Conservation (phyloP, 2,888 invertebrate species). For the Hyposoter didymator region DNA sequence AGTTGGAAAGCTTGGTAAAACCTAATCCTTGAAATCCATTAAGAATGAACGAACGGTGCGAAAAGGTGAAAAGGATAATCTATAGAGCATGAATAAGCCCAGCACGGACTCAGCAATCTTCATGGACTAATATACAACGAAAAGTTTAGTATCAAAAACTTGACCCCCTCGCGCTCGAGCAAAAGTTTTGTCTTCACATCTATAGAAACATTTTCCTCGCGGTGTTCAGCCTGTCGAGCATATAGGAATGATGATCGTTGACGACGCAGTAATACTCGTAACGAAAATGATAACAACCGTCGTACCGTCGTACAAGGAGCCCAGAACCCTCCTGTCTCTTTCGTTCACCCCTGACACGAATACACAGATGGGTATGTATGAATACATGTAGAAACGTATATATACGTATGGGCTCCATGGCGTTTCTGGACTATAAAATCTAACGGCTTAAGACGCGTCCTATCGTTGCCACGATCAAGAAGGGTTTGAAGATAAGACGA, state of each 20-base stretch:
- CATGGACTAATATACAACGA: conserved; percentile 25
- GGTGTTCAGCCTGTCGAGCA: conserved; percentile 14
- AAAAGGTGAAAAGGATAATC: conserved; percentile 40
- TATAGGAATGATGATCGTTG: conserved; percentile 63
- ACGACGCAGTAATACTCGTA: conserved; percentile 65
- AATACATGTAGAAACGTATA: background rate
- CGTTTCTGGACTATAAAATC: conserved; percentile 62
- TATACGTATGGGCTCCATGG: conserved; percentile 13
- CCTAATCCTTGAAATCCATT: conserved; percentile 57
- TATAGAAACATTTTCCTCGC: conserved; percentile 21
- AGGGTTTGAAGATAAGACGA: conserved; percentile 65
- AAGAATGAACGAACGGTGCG: conserved; percentile 35
- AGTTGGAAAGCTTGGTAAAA: conserved; percentile 19
- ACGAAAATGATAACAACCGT: conserved; percentile 61
- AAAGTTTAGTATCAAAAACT: conserved; percentile 31
- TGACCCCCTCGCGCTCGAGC: background rate
- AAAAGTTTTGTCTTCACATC: conserved; percentile 41
- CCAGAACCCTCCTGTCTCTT: conserved; percentile 18
- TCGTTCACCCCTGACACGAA: background rate
- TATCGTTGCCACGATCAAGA: conserved; percentile 67
- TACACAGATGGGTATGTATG: background rate
- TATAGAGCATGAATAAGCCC: background rate
- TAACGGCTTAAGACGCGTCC: conserved; percentile 58
- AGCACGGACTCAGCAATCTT: conserved; percentile 16
- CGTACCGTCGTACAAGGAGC: background rate